These are phyloP conservation scores for Oligia fasciuncula DNA, from an alignment of 2,888 invertebrate species.

Conservation along the genomic window DNA sequence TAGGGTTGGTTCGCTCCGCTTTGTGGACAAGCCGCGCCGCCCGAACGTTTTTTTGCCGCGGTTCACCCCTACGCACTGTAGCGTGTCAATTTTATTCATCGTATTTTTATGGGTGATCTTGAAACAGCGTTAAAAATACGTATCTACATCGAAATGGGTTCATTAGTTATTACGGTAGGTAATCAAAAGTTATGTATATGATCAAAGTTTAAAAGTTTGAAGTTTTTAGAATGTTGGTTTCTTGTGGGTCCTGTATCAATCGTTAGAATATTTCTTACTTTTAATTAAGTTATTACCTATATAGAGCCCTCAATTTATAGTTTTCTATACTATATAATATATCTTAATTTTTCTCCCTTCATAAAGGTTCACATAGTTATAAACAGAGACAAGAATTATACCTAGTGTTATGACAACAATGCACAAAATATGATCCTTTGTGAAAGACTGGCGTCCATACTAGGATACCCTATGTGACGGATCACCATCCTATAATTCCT, in stretches of 20 bases:
- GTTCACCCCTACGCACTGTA: slow-evolving; percentile 57
- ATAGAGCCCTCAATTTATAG: neutral
- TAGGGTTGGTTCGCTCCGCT: slow-evolving; percentile 32
- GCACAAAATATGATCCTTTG: too few relatives aligned
- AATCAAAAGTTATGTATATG: slow-evolving; percentile 17
- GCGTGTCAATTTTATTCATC: slow-evolving; percentile 59
- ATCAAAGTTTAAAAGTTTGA: slow-evolving; percentile 10
- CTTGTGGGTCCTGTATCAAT: neutral
- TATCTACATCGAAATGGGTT: slow-evolving; percentile 44
- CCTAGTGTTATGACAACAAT: too few relatives aligned
- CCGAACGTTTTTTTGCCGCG: slow-evolving; percentile 37
- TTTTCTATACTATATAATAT: neutral
- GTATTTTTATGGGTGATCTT: slow-evolving; percentile 54
- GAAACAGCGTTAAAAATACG: slow-evolving; percentile 46
- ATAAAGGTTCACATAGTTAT: neutral
- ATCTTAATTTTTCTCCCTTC: neutral
- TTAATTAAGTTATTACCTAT: too few relatives aligned
- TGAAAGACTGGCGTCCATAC: too few relatives aligned
- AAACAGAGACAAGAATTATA: too few relatives aligned
- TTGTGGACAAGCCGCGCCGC: slow-evolving; percentile 13
- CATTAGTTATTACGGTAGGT: slow-evolving; percentile 40
- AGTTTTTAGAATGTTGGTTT: neutral
- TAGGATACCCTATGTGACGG: too few relatives aligned
- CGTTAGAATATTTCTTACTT: neutral
- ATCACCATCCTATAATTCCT: neutral